Evolutionary conservation across 92 coral and sea anemone species (phyloP), one percentile per base, ranked within the genome.

Genomic region (Micromussa lordhowensis): DNA sequence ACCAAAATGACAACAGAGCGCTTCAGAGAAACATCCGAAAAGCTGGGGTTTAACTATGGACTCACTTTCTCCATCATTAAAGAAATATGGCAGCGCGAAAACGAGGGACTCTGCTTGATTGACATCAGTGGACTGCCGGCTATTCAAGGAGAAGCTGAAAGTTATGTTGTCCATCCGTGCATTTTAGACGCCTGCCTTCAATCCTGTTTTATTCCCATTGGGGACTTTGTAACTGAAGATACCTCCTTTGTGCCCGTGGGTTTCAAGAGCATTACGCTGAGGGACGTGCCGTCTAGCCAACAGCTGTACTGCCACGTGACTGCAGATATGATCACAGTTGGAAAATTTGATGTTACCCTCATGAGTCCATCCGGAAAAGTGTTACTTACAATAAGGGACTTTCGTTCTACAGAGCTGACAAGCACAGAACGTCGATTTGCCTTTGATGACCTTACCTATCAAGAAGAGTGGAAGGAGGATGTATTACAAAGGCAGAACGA

Each of bases 151-250:
- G 95, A 96, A 78, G 81, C 86, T 51, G 75, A 78, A 32, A 28
- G 66, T 71, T 94, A 96, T 68, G 88, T 96, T 9, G 81, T 94
- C 26, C 99, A 96, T 82, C 99, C 99, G 5, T 91, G 98, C 21
- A 84, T 96, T 30, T 85, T 96, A 30, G 99, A 96, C 74, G 99
- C 99, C 10, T 96, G 99, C 59, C 90, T 96, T 24, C 99, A 96
- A 84, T 93, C 91, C 32, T 90, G 95, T 74, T 92, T 81, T 57
- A 51, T 94, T 13, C 90, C 90, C n/a, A 21, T 80, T 53, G 81
- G 77, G 31, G 61, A 0, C 35, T 80, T 59, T 0, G 49, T n/a
- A 17, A 22, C 54, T 5, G 66, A 49, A n/a, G 82, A 57, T 18
- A 86, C 76, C 53, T 77, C 95, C 22, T 21, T 81, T n/a, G 91